Base-by-base conservation (phyloP, 2,113 vertebrate species). In the Urocitellus parryii region DNA sequence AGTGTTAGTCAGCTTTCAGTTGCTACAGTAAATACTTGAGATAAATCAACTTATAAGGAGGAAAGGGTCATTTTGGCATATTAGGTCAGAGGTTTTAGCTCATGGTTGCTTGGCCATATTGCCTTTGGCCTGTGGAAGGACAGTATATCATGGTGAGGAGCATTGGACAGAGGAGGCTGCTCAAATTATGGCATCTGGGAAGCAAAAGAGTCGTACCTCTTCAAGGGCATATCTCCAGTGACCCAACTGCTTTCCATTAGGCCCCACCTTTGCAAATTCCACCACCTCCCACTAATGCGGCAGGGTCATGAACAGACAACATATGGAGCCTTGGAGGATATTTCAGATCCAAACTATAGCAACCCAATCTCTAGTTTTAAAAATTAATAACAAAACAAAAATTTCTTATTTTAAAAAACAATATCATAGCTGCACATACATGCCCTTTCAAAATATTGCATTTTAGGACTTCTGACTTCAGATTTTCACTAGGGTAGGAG, bases 401-500 rank as follows among this genome's bases (percentile, higher is more conserved):
- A 67, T 58, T 79, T 83, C 2, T 25, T 84, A 37, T 96, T 95
- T 95, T 61, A 85, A 68, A 97, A 95, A 56, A 96, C 0, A 25
- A 0, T 73, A 10, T 18, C n/a, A 96, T 34, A 77, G 42, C 8
- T 73, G 77, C 42, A 63, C 18, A 91, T 2, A 0, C 3, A 65
- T 42, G 17, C 25, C 11, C n/a, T 95, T 96, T 82, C 37, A 93
- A 97, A 86, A 89, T 63, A 2, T 2, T 91, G 34, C 10, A 93
- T 63, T 96, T 96, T 53, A 96, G 72, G 97, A 86, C 11, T 58
- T 93, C 70, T 88, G 37, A 94, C 73, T 95, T 96, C 77, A 97
- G 81, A 95, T 42, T 98, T 97, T 79, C 81, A 95, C 73, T 27
- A 45, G 32, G 63, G 73, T 53, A 72, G 37, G 20, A 72, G 4